phyloP scores from a whole-genome alignment of 2,888 invertebrate genomes.

The Cantharis flavilabris region DNA sequence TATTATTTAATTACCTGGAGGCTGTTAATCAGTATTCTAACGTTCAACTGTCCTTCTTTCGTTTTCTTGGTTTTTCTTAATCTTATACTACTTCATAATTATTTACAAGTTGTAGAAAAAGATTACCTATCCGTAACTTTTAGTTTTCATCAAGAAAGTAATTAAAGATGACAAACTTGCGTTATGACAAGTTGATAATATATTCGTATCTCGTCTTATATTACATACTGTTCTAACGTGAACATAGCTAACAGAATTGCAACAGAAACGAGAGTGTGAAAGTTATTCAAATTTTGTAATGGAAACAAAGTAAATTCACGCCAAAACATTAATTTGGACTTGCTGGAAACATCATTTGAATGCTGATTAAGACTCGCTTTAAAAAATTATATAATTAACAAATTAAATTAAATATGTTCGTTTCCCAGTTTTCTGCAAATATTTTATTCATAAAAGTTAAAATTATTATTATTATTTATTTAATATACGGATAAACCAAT shows the following conservation, averaged over 20 bases:
- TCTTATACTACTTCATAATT: neutral
- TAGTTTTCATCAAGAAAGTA: neutral
- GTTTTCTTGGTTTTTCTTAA: neutral
- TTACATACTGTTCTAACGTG: constrained; percentile 13
- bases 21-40: neutral
- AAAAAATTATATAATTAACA: neutral
- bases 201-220: constrained; percentile 22
- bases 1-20: neutral
- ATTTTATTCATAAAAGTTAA: neutral
- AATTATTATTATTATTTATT: no score
- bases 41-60: neutral
- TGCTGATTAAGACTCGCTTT: neutral
- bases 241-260: neutral
- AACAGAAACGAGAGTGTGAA: neutral
- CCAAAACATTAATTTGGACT: neutral
- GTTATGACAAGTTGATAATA: constrained; percentile 9
- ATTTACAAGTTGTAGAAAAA: neutral
- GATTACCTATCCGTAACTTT: neutral
- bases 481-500: no score
- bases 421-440: neutral
- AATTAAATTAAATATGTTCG: neutral
- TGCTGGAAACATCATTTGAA: neutral
- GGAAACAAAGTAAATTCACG: neutral
- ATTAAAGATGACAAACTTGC: neutral
- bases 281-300: neutral